phyloP scores from a whole-genome alignment of 2,113 vertebrate species.

The Gnathonemus longibarbis region DNA sequence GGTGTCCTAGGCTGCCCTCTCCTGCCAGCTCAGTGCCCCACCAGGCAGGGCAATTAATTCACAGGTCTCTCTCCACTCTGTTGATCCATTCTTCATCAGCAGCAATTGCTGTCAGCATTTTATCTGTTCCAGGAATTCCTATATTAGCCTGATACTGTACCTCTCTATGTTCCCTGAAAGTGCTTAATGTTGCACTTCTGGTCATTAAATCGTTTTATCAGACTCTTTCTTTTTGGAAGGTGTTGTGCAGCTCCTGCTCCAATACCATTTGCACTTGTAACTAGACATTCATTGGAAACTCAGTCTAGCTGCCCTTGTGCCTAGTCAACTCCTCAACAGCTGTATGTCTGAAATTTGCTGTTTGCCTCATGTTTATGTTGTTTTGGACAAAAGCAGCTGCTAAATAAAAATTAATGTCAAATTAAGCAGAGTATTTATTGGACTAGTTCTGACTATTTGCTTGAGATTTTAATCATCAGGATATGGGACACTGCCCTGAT shows the following conservation, averaged over 20 bases:
- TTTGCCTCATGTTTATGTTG: background rate
- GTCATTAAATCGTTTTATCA: background rate
- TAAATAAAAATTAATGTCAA: background rate
- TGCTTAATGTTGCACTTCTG: background rate
- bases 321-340: background rate
- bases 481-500: background rate
- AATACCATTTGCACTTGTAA: background rate
- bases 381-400: background rate
- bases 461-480: background rate
- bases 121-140: background rate
- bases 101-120: conserved; percentile 15
- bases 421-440: background rate
- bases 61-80: background rate
- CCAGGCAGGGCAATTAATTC: background rate
- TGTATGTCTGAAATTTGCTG: background rate
- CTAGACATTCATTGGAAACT: background rate
- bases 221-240: background rate
- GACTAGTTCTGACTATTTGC: background rate
- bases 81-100: conserved; percentile 39
- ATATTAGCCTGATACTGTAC: background rate
- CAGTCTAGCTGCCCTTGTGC: background rate
- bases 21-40: background rate
- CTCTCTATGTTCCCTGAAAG: background rate
- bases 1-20: background rate
- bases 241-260: background rate